Evolutionary conservation across 2,113 vertebrate genomes (phyloP), one percentile per base, ranked within the genome.

Genomic region (Trematomus loennbergii): DNA sequence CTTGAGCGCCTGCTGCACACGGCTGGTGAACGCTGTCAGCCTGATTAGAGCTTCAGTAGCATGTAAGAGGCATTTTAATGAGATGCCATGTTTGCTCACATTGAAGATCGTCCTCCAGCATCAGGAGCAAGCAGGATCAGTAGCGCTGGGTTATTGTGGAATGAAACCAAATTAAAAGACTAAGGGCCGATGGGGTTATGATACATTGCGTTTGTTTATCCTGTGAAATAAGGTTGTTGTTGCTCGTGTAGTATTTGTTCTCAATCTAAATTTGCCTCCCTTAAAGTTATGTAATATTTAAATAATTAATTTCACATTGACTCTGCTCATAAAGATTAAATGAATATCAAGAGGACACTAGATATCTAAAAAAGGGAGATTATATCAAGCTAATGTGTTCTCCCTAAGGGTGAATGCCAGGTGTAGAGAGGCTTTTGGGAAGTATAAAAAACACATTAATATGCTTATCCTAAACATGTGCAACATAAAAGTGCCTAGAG

Each of bases 101-200:
- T 36, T 79, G 72, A 73, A 65, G 75, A 68, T 79, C 65, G 74
- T 82, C 78, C 73, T 84, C 84, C 49, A 73, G 88, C 75, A 58
- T 71, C 78, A 62, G 86, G 65, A 73, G 68, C 72, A 82, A 82
- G 86, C 87, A 78, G 79, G 75, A 89, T 57, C 43, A 72, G 64
- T 59, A 18, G 5, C 60, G 13, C 63, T 64, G 65, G 80, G 46
- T 69, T 76, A 76, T 83, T 71, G 67, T 82, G 62, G 62, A 79
- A 83, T 79, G 29, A 82, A 79, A 78, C 57, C 1, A 0, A 71
- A 77, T 81, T 50, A 59, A 17, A 76, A 79, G 13, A 20, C 17
- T 22, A 9, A 7, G 61, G 3, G 22, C 17, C 0, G 0, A 13
- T 33, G 25, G 40, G 49, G 25, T 72, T 5, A 5, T 71, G 49